Evolutionary conservation across 2,113 vertebrate genomes (phyloP).

Genomic region (Neolamprologus caudopunctatus): DNA sequence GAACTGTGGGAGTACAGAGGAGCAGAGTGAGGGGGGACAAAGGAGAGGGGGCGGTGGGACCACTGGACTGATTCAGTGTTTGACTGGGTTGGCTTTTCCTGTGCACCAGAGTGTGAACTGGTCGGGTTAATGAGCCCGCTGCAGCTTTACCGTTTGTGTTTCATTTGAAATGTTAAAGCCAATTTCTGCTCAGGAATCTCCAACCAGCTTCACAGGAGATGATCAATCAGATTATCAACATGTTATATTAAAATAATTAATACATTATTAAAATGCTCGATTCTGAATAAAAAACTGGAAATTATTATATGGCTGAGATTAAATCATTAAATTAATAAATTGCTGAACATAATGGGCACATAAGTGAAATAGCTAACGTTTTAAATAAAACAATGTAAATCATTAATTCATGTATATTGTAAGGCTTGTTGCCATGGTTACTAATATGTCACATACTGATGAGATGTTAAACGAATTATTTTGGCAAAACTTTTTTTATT

Average conservation of each 20-base stretch:
- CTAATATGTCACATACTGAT: not conserved
- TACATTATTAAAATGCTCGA: not conserved
- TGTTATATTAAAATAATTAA: not conserved
- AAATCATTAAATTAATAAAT: not conserved
- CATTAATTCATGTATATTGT: not conserved
- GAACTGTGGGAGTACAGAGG: slow-evolving; percentile 82
- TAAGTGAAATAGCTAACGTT: accelerated
- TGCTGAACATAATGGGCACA: not conserved
- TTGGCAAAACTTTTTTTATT: not conserved
- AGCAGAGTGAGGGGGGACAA: slow-evolving; percentile 53
- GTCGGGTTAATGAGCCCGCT: not conserved
- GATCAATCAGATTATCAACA: accelerated
- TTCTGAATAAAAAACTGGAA: not conserved
- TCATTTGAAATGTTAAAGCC: not conserved
- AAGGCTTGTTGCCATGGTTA: not conserved
- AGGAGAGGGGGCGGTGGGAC: slow-evolving; percentile 11
- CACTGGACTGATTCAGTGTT: not conserved
- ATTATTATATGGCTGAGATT: not conserved
- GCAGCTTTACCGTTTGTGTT: not conserved
- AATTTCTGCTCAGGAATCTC: not conserved
- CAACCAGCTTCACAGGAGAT: not conserved
- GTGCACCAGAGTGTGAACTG: not conserved
- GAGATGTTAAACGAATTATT: accelerated
- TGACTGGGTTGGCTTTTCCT: not conserved
- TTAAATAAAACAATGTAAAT: not conserved